A percentile compares a stretch with the other conserved stretches of the same genome.
Conservation (phyloP, 2,113 vertebrate species). For the Aphyosemion australe region DNA sequence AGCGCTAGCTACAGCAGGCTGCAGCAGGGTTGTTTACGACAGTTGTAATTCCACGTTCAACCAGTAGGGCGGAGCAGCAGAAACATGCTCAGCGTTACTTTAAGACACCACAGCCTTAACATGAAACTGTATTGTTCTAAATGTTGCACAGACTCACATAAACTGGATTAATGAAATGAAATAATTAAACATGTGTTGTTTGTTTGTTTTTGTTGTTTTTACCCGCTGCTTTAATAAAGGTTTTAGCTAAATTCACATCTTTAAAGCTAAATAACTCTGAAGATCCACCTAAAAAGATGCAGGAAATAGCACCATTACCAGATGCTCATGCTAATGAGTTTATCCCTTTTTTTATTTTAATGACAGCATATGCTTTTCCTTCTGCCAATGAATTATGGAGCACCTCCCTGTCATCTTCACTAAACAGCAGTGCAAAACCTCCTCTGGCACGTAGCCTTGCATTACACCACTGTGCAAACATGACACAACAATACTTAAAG, state of each 20-base stretch:
- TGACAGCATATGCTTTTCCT: slow-evolving; percentile 58
- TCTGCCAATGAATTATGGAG: slow-evolving; percentile 65
- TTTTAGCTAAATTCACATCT: neutral
- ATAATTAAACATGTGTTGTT: too few species aligned
- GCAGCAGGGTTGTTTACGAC: too few species aligned
- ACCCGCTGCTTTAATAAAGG: neutral
- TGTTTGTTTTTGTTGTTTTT: too few species aligned
- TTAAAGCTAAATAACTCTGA: neutral
- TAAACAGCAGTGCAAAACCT: slow-evolving; percentile 29
- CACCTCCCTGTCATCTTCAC: slow-evolving; percentile 48
- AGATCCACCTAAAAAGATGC: neutral
- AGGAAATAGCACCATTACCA: neutral
- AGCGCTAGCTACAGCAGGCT: too few species aligned
- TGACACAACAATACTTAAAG: slow-evolving; percentile 13
- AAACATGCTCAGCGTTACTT: too few species aligned
- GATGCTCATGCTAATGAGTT: slow-evolving; percentile 1
- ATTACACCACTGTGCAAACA: slow-evolving; percentile 23
- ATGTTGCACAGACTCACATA: too few species aligned
- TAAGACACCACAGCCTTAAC: too few species aligned
- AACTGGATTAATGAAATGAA: too few species aligned
- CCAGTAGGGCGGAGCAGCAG: too few species aligned
- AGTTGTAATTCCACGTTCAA: too few species aligned
- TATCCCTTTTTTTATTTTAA: neutral
- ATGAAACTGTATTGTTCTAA: too few species aligned
- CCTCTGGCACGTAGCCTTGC: slow-evolving; percentile 18